Evolutionary conservation across 2,888 invertebrate genomes (phyloP).

Genomic region (Tuberolachnus salignus): DNA sequence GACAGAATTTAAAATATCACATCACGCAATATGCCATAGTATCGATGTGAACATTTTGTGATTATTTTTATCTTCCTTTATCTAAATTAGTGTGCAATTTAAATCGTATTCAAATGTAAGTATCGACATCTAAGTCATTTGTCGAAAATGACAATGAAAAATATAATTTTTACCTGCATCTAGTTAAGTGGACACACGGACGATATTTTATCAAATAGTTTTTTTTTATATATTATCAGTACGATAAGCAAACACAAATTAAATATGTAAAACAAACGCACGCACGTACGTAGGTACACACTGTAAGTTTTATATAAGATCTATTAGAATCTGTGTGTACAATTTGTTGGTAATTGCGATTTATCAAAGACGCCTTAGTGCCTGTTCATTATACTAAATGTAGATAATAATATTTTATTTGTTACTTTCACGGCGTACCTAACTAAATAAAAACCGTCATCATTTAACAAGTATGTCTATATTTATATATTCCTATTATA

Average conservation of each 20-base stretch:
- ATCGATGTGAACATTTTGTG: too few relatives aligned
- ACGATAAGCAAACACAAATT: constrained; percentile 21
- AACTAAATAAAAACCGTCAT: constrained; percentile 11
- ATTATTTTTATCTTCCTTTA: too few relatives aligned
- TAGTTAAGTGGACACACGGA: too few relatives aligned
- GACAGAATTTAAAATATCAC: too few relatives aligned
- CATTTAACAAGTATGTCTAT: background rate
- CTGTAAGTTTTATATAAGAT: background rate
- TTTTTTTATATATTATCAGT: background rate
- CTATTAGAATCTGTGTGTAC: background rate
- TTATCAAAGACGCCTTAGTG: background rate
- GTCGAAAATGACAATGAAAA: too few relatives aligned
- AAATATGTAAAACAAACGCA: constrained; percentile 21
- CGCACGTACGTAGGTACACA: background rate
- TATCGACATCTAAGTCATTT: too few relatives aligned
- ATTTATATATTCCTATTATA: background rate
- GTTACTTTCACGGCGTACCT: background rate
- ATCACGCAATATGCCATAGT: too few relatives aligned
- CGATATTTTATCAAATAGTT: too few relatives aligned
- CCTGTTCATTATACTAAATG: background rate
- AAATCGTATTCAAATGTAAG: too few relatives aligned
- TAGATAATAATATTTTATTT: background rate
- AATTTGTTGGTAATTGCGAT: constrained; percentile 10
- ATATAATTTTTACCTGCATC: too few relatives aligned
- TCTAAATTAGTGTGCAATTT: too few relatives aligned